Evolutionary conservation across 2,113 vertebrate species (phyloP), one percentile per base, ranked within the genome.

Genomic region (Danio rerio): DNA sequence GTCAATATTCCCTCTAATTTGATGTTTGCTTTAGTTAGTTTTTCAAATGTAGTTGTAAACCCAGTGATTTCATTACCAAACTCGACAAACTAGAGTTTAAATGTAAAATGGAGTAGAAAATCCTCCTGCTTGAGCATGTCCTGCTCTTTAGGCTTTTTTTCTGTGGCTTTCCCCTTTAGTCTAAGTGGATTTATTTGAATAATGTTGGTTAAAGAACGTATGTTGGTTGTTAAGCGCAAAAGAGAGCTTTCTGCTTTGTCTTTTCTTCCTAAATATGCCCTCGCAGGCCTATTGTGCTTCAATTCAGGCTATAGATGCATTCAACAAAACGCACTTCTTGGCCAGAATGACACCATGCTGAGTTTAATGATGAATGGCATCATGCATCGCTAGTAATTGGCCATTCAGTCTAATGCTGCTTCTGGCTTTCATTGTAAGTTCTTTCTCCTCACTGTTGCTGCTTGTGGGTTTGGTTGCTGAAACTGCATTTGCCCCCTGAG

Each of bases 331-430:
- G 21, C 65, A n/a, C 49, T 82, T 8, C 50, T 66, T 20, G 45
- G 52, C 20, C 31, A 84, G 65, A 66, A 50, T 63, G 49, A 81
- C 72, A 47, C 85, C 70, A 69, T 42, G 61, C 61, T 63, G 56
- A 20, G 58, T 75, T 72, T 83, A 52, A 80, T 63, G 76, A 83
- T 83, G 70, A 81, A 83, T 83, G 66, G 74, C 71, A 65, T 81
- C 70, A 78, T 76, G 70, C 66, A 81, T 82, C 78, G 56, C 65
- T 81, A 78, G 58, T 83, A 83, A 83, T 81, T 81, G 81, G 56
- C 66, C 78, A 71, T 83, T 86, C 81, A 86, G 20, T 78, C 61
- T 58, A 50, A 78, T 74, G 69, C 78, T 81, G 49, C 56, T 81
- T 9, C 68, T 86, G 82, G 56, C 20, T 78, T 83, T 68, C 53